Conservation (phyloP, 2,888 invertebrate species). For the Nyleta sp. region DNA sequence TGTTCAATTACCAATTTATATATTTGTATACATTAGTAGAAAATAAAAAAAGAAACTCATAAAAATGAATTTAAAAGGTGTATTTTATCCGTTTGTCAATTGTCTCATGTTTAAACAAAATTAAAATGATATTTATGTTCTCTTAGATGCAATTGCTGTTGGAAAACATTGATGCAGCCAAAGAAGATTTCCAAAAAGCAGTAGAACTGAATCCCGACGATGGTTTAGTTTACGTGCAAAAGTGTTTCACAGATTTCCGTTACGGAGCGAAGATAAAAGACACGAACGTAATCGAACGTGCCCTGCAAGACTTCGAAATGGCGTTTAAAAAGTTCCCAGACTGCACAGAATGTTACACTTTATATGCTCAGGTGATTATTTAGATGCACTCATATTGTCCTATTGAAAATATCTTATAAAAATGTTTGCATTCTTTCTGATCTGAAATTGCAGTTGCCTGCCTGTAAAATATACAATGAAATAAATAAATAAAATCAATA, state of each 20-base stretch:
- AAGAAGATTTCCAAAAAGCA: slow-evolving; percentile 92
- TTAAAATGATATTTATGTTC: neutral
- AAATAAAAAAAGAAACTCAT: too few species aligned
- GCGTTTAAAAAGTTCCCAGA: slow-evolving; percentile 91
- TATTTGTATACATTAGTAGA: too few species aligned
- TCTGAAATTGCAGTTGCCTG: too few species aligned
- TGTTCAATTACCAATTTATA: too few species aligned
- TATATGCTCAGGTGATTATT: slow-evolving; percentile 91
- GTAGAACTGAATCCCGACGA: slow-evolving; percentile 92
- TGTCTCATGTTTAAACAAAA: too few species aligned
- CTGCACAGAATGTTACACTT: slow-evolving; percentile 93
- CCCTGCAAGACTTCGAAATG: slow-evolving; percentile 89
- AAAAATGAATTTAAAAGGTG: too few species aligned
- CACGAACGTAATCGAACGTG: slow-evolving; percentile 85
- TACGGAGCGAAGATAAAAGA: slow-evolving; percentile 86
- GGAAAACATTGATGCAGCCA: slow-evolving; percentile 92
- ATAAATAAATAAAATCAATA: too few species aligned
- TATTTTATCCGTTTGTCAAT: too few species aligned
- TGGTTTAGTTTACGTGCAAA: slow-evolving; percentile 94
- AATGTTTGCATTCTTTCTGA: too few species aligned
- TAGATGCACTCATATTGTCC: too few species aligned
- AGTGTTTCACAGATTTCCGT: slow-evolving; percentile 94
- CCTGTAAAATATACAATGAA: too few species aligned
- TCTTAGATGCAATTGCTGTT: slow-evolving; percentile 90
- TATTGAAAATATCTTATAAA: too few species aligned